phyloP scores from a whole-genome alignment of 1,140 invertebrate species.

The Lepidurus packardi region DNA sequence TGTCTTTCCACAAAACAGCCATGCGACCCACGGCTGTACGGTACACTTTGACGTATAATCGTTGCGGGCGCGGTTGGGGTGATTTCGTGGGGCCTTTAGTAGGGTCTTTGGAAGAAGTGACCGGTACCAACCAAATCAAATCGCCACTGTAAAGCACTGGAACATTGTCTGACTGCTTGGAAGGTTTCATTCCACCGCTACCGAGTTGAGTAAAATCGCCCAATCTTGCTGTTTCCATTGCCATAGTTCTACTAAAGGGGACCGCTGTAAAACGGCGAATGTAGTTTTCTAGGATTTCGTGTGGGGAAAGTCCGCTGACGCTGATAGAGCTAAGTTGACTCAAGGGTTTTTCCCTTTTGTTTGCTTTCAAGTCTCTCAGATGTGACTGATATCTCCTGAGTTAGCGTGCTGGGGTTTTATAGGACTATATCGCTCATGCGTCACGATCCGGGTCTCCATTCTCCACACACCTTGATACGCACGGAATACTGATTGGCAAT shows the following conservation, averaged over 20 bases:
- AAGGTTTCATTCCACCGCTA: background rate
- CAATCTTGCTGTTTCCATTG: background rate
- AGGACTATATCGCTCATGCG: background rate
- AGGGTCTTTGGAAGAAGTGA: background rate
- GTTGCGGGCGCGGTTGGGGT: background rate
- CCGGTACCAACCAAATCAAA: background rate
- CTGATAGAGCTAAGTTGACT: background rate
- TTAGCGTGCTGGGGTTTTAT: background rate
- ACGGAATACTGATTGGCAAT: background rate
- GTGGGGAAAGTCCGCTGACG: background rate
- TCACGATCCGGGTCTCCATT: background rate
- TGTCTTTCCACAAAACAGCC: slow-evolving; percentile 15
- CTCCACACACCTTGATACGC: slow-evolving; percentile 11
- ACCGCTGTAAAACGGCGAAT: background rate
- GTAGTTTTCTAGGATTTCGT: background rate
- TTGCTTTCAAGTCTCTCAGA: background rate
- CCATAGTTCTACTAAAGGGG: background rate
- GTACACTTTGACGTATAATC: slow-evolving; percentile 21
- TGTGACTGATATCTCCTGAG: background rate
- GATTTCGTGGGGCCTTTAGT: background rate
- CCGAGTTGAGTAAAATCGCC: background rate
- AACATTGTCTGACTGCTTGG: background rate
- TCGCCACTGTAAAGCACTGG: slow-evolving; percentile 13
- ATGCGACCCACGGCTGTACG: slow-evolving; percentile 17
- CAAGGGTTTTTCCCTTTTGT: background rate